Evolutionary conservation across 2,888 invertebrate genomes (phyloP).

Genomic region (Diarsia brunnea): DNA sequence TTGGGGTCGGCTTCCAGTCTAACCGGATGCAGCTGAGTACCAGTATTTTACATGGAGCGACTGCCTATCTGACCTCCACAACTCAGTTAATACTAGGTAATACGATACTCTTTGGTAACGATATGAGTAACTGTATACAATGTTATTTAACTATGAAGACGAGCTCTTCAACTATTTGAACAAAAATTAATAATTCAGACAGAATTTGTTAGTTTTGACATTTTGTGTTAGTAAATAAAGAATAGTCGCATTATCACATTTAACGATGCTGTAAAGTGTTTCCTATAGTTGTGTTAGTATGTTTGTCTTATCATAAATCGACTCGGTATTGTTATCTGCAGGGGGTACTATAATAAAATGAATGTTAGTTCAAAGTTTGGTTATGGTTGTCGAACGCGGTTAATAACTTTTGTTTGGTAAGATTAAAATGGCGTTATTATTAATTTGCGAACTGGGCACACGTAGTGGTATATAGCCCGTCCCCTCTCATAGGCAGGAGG

Average conservation of each 20-base stretch:
- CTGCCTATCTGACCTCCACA: too few species aligned
- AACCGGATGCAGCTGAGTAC: too few species aligned
- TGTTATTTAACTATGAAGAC: background rate
- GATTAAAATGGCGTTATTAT: background rate
- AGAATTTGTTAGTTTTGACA: constrained; percentile 50
- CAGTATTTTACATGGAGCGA: too few species aligned
- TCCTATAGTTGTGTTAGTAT: constrained; percentile 71
- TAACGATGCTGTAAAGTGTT: constrained; percentile 71
- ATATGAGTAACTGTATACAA: background rate
- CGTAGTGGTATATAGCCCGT: too few species aligned
- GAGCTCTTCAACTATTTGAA: constrained; percentile 36
- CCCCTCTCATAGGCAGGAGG: too few species aligned
- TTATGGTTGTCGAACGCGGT: constrained; percentile 33
- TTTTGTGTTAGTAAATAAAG: constrained; percentile 69
- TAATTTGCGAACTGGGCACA: too few species aligned
- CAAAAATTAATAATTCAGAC: background rate
- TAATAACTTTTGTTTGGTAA: background rate
- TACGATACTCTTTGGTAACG: too few species aligned
- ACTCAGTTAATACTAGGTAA: too few species aligned
- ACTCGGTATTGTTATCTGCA: constrained; percentile 62
- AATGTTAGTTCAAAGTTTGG: constrained; percentile 44
- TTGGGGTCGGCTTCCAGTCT: too few species aligned
- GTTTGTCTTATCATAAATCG: constrained; percentile 74
- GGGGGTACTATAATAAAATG: constrained; percentile 64
- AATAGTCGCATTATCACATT: constrained; percentile 72